phyloP scores from a whole-genome alignment of 2,888 invertebrate species.

The Pyrocoelia pectoralis region DNA sequence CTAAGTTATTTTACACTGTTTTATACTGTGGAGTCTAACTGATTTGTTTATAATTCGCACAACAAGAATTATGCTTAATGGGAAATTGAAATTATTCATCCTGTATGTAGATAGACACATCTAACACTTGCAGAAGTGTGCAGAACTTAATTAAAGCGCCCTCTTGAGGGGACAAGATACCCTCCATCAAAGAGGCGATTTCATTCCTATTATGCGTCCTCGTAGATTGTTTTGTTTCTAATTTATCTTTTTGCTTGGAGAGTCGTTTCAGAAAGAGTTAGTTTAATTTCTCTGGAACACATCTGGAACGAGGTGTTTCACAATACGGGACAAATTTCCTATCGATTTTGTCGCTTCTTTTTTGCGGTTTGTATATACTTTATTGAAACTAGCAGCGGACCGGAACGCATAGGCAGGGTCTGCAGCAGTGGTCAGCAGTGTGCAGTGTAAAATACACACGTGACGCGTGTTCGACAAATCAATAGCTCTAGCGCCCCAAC shows the following conservation, averaged over 20 bases:
- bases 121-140: slow-evolving; percentile 17
- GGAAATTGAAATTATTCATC: slow-evolving; percentile 19
- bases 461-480: slow-evolving; percentile 57
- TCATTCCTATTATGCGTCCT: neutral
- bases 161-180: neutral
- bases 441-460: slow-evolving; percentile 55
- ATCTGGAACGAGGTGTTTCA: slow-evolving; percentile 7
- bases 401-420: slow-evolving; percentile 40
- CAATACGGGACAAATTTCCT: slow-evolving; percentile 10
- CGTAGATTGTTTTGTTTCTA: neutral
- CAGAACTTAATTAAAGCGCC: slow-evolving; percentile 13
- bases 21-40: neutral
- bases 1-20: slow-evolving; percentile 24
- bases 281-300: neutral
- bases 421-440: slow-evolving; percentile 43
- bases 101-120: slow-evolving; percentile 18
- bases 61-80: neutral
- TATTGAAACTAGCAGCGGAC: slow-evolving; percentile 29
- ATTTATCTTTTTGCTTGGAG: neutral
- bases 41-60: neutral
- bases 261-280: neutral
- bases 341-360: slow-evolving; percentile 20
- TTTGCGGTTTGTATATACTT: slow-evolving; percentile 17
- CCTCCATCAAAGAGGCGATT: neutral
- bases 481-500: slow-evolving; percentile 52